A percentile compares a stretch with the other conserved stretches of the same genome.
Conservation (phyloP, 1,140 invertebrate species). For the Archivesica marissinica region DNA sequence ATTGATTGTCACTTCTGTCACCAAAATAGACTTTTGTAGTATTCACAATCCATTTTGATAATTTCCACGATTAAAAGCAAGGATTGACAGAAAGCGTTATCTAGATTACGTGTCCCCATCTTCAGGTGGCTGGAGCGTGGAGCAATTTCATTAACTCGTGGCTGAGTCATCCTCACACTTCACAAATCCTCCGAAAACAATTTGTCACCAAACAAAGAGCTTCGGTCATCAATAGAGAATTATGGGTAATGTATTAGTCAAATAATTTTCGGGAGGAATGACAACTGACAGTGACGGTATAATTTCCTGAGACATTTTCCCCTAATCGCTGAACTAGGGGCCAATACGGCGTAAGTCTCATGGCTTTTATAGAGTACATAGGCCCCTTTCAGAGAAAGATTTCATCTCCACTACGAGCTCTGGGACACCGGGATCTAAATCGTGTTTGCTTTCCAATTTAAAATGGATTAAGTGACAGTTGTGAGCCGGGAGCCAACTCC, state of each 20-base stretch:
- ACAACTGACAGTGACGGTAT: slow-evolving; percentile 1
- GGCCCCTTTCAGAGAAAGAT: not conserved
- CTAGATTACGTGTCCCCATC: not conserved
- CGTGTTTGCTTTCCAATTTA: slow-evolving; percentile 44
- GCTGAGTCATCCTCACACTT: not conserved
- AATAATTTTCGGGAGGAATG: slow-evolving; percentile 21
- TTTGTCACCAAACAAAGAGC: slow-evolving; percentile 52
- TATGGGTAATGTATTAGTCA: slow-evolving; percentile 52
- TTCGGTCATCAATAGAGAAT: slow-evolving; percentile 22
- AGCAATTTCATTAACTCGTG: slow-evolving; percentile 13
- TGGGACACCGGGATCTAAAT: slow-evolving; percentile 21
- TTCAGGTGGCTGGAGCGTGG: slow-evolving; percentile 27
- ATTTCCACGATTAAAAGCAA: not conserved
- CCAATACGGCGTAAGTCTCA: slow-evolving; percentile 7
- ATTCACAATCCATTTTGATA: slow-evolving; percentile 6
- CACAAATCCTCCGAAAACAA: slow-evolving; percentile 44
- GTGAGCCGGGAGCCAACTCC: not conserved
- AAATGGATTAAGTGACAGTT: slow-evolving; percentile 37
- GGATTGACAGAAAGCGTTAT: slow-evolving; percentile 20
- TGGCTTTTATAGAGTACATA: not conserved
- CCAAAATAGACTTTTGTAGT: slow-evolving; percentile 3
- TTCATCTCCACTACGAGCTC: not conserved
- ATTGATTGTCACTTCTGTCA: too few species aligned
- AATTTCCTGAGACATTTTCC: slow-evolving; percentile 38
- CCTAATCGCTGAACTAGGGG: not conserved